phyloP scores from a whole-genome alignment of 2,797 vertebrate genomes.

The Sebastes oblongus region DNA sequence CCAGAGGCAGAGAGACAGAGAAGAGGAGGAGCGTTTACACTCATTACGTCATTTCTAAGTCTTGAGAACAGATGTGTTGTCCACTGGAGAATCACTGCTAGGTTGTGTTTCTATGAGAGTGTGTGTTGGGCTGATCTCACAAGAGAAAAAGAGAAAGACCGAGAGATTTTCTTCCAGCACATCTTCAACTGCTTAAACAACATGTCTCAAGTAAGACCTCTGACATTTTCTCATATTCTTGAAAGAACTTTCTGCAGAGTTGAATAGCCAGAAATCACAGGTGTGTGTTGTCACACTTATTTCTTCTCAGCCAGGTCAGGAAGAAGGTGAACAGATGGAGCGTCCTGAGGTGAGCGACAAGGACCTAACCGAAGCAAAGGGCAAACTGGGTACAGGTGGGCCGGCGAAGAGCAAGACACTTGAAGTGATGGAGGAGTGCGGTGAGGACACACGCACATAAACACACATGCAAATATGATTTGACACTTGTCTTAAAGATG shows the following conservation, averaged over 20 bases:
- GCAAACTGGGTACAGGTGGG: slow-evolving; percentile 80
- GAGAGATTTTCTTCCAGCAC: slow-evolving; percentile 8
- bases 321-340: slow-evolving; percentile 80
- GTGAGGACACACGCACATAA: slow-evolving; percentile 77
- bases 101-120: slow-evolving; percentile 31
- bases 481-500: not conserved
- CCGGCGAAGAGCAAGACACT: slow-evolving; percentile 93
- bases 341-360: slow-evolving; percentile 90
- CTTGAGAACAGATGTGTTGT: slow-evolving; percentile 60
- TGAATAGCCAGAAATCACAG: not conserved
- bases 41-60: slow-evolving; percentile 62
- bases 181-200: slow-evolving; percentile 26
- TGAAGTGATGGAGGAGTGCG: slow-evolving; percentile 94
- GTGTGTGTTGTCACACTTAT: not conserved
- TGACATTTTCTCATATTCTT: not conserved
- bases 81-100: slow-evolving; percentile 42
- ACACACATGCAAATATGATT: not conserved
- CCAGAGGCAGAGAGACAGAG: slow-evolving; percentile 39
- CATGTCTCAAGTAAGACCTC: slow-evolving; percentile 80
- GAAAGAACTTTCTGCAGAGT: not conserved
- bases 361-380: slow-evolving; percentile 87
- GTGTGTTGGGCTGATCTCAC: not conserved
- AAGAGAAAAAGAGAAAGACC: slow-evolving; percentile 17
- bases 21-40: slow-evolving; percentile 71
- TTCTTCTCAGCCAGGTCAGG: slow-evolving; percentile 54